Percentiles rank a stretch among this genome's conserved stretches.
Conservation (phyloP, 2,113 vertebrate species). For the Indri indri region DNA sequence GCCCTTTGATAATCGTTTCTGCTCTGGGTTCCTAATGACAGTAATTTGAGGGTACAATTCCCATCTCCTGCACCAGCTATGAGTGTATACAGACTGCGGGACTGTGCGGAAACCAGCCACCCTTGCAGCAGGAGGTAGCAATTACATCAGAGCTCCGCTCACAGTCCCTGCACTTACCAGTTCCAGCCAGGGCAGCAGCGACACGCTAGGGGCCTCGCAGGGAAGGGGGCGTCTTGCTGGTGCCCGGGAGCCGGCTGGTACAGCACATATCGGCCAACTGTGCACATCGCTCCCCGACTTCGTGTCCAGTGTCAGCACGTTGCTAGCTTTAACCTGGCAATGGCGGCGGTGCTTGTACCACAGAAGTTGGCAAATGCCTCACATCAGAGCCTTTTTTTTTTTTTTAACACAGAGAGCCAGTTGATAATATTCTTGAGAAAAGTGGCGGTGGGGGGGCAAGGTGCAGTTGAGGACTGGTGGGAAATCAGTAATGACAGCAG, state of each 20-base stretch:
- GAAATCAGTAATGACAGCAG: background rate
- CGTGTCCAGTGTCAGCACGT: background rate
- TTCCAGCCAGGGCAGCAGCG: constrained; percentile 64
- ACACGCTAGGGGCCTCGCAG: constrained; percentile 53
- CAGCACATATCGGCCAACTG: background rate
- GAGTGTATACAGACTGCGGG: constrained; percentile 57
- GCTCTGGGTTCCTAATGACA: constrained; percentile 73
- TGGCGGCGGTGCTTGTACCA: background rate
- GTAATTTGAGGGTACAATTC: constrained; percentile 72
- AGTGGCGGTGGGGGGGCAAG: background rate
- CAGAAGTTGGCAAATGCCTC: background rate
- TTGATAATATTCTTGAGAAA: background rate
- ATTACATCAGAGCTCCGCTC: constrained; percentile 75
- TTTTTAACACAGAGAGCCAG: background rate
- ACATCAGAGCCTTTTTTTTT: background rate
- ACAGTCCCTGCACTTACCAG: constrained; percentile 74
- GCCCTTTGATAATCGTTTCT: constrained; percentile 77
- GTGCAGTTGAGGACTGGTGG: constrained; percentile 30
- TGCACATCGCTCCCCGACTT: background rate
- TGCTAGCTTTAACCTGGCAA: background rate
- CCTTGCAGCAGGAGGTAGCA: constrained; percentile 78
- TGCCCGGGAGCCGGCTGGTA: accelerated
- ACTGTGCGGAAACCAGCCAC: constrained; percentile 76
- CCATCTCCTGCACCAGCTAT: constrained; percentile 74
- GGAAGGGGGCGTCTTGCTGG: background rate